Conservation (phyloP, 64 coral and sea anemone species). For the Cladopsammia gracilis region DNA sequence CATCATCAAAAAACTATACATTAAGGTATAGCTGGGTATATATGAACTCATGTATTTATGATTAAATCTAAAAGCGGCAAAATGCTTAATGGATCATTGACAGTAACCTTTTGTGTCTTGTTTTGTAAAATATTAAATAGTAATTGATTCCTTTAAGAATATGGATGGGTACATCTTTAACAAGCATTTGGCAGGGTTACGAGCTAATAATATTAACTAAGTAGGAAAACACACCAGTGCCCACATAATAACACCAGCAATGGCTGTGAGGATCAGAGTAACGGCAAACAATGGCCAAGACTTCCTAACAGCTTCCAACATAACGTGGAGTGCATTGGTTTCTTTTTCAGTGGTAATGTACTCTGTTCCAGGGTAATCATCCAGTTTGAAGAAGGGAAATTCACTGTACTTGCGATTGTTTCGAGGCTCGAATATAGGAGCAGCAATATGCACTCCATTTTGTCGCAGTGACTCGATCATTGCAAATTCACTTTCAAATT, state of each 20-base stretch:
- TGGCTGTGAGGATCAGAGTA: constrained; percentile 37
- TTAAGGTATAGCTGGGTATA: too few relatives aligned
- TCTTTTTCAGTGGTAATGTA: not conserved
- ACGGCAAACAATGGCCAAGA: constrained; percentile 48
- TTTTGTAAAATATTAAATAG: too few relatives aligned
- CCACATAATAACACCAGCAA: constrained; percentile 42
- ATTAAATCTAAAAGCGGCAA: too few relatives aligned
- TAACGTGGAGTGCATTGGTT: not conserved
- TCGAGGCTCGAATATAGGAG: not conserved
- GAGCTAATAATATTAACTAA: too few relatives aligned
- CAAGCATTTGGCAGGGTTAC: too few relatives aligned
- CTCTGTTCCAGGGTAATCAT: constrained; percentile 4
- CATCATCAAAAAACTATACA: too few relatives aligned
- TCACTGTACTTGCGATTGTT: not conserved
- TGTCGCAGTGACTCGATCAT: not conserved
- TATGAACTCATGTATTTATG: too few relatives aligned
- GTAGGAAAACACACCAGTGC: constrained; percentile 10
- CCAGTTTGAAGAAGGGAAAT: constrained; percentile 15
- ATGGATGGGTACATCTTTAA: too few relatives aligned
- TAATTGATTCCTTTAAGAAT: too few relatives aligned
- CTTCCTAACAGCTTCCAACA: not conserved
- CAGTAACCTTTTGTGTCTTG: too few relatives aligned
- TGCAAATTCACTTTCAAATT: not conserved
- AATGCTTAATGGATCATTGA: too few relatives aligned
- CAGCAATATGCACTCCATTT: not conserved